Conservation (phyloP, 2,113 vertebrate species). For the human region GRCh38 chr4:90107501-90108000, state of each 20-base stretch:
- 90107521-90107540: neutral
- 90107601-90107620: constrained; percentile 10
- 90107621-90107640: neutral
- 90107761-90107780: neutral
- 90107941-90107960: neutral
- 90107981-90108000: constrained; percentile 48
- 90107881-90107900: constrained; percentile 35
- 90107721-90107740: neutral
- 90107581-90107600: neutral
- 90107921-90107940: constrained; percentile 56
- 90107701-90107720: constrained; percentile 34
- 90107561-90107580: constrained; percentile 14
- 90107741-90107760: neutral
- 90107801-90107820: constrained; percentile 33
- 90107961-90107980: constrained; percentile 49
- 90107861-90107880: constrained; percentile 19
- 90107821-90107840: constrained; percentile 21
- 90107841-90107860: neutral
- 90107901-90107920: constrained; percentile 45
- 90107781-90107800: neutral
- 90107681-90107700: neutral
- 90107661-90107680: neutral
- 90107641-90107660: neutral
- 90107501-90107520: neutral
- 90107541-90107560: constrained; percentile 2